Evolutionary conservation across 2,888 invertebrate genomes (phyloP).

Genomic region (Dynastes grantii): DNA sequence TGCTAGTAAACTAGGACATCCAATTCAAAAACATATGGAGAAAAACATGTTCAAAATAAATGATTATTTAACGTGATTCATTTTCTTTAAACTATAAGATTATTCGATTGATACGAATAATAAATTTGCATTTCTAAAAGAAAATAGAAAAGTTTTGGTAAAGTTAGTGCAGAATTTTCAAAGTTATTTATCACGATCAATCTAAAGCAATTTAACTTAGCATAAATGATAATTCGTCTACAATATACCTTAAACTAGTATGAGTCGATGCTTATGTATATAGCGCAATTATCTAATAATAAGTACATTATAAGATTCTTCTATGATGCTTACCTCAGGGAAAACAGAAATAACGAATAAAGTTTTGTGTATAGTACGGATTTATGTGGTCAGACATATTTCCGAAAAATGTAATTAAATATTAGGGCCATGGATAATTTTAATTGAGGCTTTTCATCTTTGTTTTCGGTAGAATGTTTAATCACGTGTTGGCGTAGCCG

Average conservation of each 20-base stretch:
- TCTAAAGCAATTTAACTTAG: background rate
- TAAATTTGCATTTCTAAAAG: too few species aligned
- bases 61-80: too few species aligned
- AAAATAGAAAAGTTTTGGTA: too few species aligned
- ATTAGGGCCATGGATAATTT: background rate
- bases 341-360: slow-evolving; percentile 22
- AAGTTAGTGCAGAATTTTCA: background rate
- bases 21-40: background rate
- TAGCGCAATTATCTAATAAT: slow-evolving; percentile 24
- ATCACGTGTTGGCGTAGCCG: slow-evolving; percentile 38
- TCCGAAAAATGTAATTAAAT: background rate
- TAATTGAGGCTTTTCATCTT: slow-evolving; percentile 25
- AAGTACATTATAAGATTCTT: slow-evolving; percentile 8
- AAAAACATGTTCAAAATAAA: too few species aligned
- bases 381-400: background rate
- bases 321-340: slow-evolving; percentile 29
- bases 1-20: background rate
- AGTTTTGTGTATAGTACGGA: slow-evolving; percentile 2
- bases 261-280: background rate
- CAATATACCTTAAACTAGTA: background rate
- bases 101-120: too few species aligned
- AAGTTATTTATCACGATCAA: background rate
- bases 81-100: too few species aligned
- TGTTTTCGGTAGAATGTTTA: slow-evolving; percentile 8
- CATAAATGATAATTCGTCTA: background rate